Base-by-base conservation (phyloP, 1,140 invertebrate genomes). In the Papilio xuthus region DNA sequence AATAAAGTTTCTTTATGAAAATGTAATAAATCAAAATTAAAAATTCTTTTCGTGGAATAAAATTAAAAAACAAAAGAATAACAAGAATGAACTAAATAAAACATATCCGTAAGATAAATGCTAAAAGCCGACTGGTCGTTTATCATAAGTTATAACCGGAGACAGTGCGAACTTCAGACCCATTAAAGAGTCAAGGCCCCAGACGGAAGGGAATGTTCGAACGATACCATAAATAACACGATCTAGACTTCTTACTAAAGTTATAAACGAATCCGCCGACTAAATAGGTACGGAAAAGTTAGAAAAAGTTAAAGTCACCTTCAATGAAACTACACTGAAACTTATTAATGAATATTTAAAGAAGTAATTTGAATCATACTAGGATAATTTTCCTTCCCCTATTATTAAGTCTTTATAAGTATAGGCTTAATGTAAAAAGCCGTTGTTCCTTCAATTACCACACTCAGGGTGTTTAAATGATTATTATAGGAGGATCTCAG, bases 171-270 rank as follows among this genome's bases (percentile, higher is more conserved):
- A 72, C 28, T 69, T 77, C 70, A 67, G 69, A 42, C 63, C 74
- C 81, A 75, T 80, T 82, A 80, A 37, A 71, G 67, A 82, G 83
- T 81, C 83, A 83, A 80, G 75, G 79, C 78, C 79, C 83, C 83
- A 84, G 83, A 81, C 83, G 79, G 71, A 73, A 77, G 80, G 80
- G 79, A 78, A 72, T 81, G 75, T 79, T 63, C 63, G 69, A 75
- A 44, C 56, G 53, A 63, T 76, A 42, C 32, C 50, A 42, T 76
- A 76, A 76, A 76, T 76, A 63, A 76, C 53, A 60, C 53, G 10
- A 67, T 63, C 74, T 41, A 76, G 56, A 76, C 71, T 71, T 71
- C 69, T 73, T 44, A 47, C 15, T 26, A 42, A 74, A 74, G 13
- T 74, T 74, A 20, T 50, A 18, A 74, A 44, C 8, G 70, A 73